Base-by-base conservation (phyloP, 1,140 invertebrate species). In the Oppia nitens region DNA sequence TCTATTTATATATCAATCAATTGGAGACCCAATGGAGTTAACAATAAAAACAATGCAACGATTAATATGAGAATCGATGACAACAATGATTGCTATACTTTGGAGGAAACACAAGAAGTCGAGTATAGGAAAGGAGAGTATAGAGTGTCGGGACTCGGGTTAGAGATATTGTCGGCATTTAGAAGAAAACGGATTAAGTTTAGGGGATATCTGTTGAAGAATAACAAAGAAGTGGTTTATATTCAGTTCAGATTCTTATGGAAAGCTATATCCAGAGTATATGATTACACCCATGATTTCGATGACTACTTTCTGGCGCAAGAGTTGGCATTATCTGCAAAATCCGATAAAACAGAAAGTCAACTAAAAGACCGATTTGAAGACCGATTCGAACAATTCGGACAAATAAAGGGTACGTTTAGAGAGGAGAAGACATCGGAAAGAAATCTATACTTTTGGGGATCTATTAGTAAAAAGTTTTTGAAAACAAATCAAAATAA, bases 301-400 rank as follows among this genome's bases (percentile, higher is more conserved):
- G 28, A 52, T 56, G 17, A 21, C 20, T 23, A 56, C n/a, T 56
- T 56, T 47, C 11, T 56, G 12, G n/a, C 55, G 6, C 4, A 47
- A n/a, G 55, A 56, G 17, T 17, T 56, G n/a, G 11, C 11, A 17
- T 17, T 20, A 17, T n/a, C n/a, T n/a, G 3, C n/a, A 17, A 3
- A n/a, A 53, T 20, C 47, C 9, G 55, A 26, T 4, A 11, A 26
- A 2, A 3, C 32, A 20, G n/a, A n/a, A n/a, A n/a, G n/a, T n/a
- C n/a, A n/a, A n/a, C n/a, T n/a, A n/a, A n/a, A n/a, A n/a, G n/a
- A n/a, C n/a, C 32, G 17, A 40, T 47, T 56, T 17, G 55, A 63
- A 49, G 56, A 63, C 23, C 50, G 28, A 40, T 57, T 57, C 29
- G 59, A 63, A 47, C 62, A 63, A 32, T 60, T 53, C 51, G 56